Evolutionary conservation across 2,888 invertebrate species (phyloP).

Genomic region (Thymelicus acteon): DNA sequence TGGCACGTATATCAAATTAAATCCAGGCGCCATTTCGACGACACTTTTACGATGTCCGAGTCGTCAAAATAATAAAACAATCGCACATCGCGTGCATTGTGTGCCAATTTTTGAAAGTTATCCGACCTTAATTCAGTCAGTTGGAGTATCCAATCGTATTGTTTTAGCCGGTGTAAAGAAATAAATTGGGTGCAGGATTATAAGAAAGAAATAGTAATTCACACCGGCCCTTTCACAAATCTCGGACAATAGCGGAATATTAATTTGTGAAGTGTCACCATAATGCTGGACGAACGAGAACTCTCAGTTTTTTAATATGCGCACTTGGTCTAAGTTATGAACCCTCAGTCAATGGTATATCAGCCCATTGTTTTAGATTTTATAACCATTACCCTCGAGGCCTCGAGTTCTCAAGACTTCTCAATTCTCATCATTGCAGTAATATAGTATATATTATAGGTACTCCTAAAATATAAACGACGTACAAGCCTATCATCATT

Average conservation of each 20-base stretch:
- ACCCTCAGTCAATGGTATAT: too few relatives aligned
- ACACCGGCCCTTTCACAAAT: conserved; percentile 48
- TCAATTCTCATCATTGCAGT: too few relatives aligned
- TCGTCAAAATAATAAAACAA: not conserved
- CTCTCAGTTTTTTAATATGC: too few relatives aligned
- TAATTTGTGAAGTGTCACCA: conserved; percentile 35
- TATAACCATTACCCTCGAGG: too few relatives aligned
- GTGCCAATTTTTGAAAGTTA: not conserved
- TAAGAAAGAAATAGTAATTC: conserved; percentile 49
- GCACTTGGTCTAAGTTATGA: too few relatives aligned
- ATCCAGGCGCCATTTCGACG: not conserved
- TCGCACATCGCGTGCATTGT: not conserved
- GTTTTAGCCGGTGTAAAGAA: conserved; percentile 32
- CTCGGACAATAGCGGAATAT: conserved; percentile 50
- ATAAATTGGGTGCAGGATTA: conserved; percentile 38
- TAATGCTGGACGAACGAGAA: not conserved
- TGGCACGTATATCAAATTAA: not conserved
- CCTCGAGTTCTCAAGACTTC: too few relatives aligned
- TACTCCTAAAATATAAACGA: too few relatives aligned
- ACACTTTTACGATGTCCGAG: not conserved
- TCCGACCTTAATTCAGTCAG: not conserved
- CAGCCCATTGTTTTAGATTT: too few relatives aligned
- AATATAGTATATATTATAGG: too few relatives aligned
- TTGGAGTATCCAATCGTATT: not conserved
- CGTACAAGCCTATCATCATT: too few relatives aligned